phyloP scores from a whole-genome alignment of 2,113 vertebrate genomes.

The Indri indri region DNA sequence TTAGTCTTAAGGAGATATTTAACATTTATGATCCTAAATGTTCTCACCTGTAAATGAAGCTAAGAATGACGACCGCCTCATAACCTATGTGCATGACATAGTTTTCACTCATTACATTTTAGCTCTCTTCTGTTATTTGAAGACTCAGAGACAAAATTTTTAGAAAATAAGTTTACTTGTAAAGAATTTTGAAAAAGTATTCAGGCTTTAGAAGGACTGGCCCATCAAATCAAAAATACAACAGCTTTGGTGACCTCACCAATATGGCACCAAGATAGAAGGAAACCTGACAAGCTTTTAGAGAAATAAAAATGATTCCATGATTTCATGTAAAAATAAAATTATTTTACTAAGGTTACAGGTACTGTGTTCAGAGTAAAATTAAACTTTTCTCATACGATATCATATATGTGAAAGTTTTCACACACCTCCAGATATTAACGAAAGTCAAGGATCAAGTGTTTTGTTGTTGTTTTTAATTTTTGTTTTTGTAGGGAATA shows the following conservation, averaged over 20 bases:
- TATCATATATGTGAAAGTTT: constrained; percentile 3
- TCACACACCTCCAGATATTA: neutral
- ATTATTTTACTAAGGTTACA: neutral
- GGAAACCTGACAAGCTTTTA: neutral
- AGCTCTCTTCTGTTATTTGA: neutral
- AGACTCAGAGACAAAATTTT: neutral
- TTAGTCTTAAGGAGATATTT: constrained; percentile 7
- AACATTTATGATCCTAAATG: neutral
- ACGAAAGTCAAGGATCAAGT: neutral
- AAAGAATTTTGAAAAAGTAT: neutral
- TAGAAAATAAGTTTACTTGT: neutral
- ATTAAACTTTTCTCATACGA: neutral
- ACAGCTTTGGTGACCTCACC: neutral
- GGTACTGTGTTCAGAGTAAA: neutral
- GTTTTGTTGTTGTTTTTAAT: neutral
- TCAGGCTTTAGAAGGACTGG: neutral
- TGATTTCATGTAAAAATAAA: neutral
- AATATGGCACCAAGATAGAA: neutral
- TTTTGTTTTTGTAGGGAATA: neutral
- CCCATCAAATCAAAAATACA: constrained; percentile 8
- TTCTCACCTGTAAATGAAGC: constrained; percentile 19
- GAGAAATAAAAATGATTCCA: neutral
- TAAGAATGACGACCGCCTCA: neutral
- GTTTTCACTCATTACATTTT: constrained; percentile 1
- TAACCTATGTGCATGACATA: neutral